phyloP scores from a whole-genome alignment of 2,797 vertebrate genomes.

The Numenius phaeopus region DNA sequence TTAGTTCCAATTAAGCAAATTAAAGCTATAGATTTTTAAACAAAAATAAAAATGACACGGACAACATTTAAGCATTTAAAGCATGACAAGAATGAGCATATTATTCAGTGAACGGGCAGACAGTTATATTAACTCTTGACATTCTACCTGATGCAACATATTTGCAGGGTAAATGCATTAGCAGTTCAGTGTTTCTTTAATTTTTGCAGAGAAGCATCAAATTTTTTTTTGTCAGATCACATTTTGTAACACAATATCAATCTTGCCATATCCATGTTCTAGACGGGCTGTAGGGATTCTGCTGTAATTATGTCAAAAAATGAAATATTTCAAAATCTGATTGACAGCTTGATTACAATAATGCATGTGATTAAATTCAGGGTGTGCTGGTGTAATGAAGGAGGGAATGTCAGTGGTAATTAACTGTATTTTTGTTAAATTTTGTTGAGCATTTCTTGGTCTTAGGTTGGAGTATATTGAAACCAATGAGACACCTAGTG shows the following conservation, averaged over 20 bases:
- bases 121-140: constrained; percentile 22
- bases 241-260: constrained; percentile 75
- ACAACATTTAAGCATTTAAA: constrained; percentile 8
- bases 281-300: constrained; percentile 70
- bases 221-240: constrained; percentile 69
- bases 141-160: neutral
- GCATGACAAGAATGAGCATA: neutral
- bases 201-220: constrained; percentile 51
- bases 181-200: constrained; percentile 39
- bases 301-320: constrained; percentile 80
- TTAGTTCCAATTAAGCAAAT: constrained; percentile 15
- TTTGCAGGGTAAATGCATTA: constrained; percentile 37
- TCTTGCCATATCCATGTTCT: constrained; percentile 74
- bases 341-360: constrained; percentile 82
- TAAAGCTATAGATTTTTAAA: constrained; percentile 25
- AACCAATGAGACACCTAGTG: constrained; percentile 68
- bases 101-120: neutral
- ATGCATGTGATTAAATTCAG: constrained; percentile 77
- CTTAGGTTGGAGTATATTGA: constrained; percentile 7
- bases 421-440: constrained; percentile 77
- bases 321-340: constrained; percentile 79
- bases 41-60: neutral
- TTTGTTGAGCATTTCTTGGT: constrained; percentile 71
- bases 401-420: constrained; percentile 75
- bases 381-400: constrained; percentile 65